Percentiles rank a stretch among this genome's conserved stretches.
phyloP scores from a whole-genome alignment of 2,113 vertebrate species.

The Microcebus jonahi region DNA sequence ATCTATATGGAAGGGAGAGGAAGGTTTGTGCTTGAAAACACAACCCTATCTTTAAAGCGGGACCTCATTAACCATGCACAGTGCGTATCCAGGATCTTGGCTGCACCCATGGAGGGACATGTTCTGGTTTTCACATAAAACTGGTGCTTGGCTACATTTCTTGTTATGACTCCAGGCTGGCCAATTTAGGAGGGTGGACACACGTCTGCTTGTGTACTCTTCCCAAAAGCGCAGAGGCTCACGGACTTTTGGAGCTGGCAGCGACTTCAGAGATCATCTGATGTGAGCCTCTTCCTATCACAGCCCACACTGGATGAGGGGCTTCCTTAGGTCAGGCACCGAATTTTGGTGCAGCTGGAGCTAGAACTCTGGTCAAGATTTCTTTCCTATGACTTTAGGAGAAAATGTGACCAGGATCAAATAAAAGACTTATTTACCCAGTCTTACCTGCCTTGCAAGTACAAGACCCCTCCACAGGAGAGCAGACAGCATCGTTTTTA shows the following conservation, averaged over 20 bases:
- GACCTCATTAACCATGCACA: neutral
- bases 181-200: neutral
- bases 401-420: neutral
- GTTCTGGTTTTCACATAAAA: neutral
- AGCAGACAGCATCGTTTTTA: conserved; percentile 92
- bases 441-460: conserved; percentile 93
- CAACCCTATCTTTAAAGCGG: neutral
- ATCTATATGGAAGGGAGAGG: neutral
- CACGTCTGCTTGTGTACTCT: neutral
- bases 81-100: neutral
- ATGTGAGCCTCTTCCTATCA: neutral
- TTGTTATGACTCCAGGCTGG: neutral
- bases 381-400: neutral
- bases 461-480: conserved; percentile 95
- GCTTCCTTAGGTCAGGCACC: neutral
- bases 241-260: neutral
- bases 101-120: neutral
- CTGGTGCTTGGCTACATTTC: neutral
- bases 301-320: neutral
- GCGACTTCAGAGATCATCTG: neutral
- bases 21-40: conserved; percentile 14
- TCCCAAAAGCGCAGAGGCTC: conserved; percentile 27
- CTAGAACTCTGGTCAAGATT: neutral
- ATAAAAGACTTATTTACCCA: neutral
- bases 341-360: neutral